Evolutionary conservation across 2,888 invertebrate genomes (phyloP).

Genomic region (Schrankia costaestrigalis): DNA sequence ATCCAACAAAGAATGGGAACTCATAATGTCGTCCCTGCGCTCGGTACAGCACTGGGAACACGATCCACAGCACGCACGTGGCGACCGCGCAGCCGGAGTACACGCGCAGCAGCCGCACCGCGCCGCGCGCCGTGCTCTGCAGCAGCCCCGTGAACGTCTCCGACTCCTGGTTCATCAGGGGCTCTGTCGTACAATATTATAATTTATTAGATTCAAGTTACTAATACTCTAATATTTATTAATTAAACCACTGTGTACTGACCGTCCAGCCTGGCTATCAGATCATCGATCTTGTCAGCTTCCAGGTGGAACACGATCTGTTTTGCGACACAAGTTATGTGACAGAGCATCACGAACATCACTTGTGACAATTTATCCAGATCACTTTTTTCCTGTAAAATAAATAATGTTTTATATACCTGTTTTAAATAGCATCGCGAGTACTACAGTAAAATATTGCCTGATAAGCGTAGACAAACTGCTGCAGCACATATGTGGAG

Average conservation of each 20-base stretch:
- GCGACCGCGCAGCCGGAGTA: slow-evolving; percentile 46
- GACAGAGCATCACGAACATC: slow-evolving; percentile 62
- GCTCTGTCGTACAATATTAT: slow-evolving; percentile 19
- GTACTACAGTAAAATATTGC: slow-evolving; percentile 12
- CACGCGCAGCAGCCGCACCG: slow-evolving; percentile 25
- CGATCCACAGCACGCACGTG: slow-evolving; percentile 53
- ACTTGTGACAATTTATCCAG: slow-evolving; percentile 57
- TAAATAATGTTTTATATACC: background rate
- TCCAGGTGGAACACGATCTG: slow-evolving; percentile 48
- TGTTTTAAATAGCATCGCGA: background rate
- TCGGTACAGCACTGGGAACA: slow-evolving; percentile 38
- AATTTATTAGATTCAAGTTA: too few relatives aligned
- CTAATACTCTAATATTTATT: too few relatives aligned
- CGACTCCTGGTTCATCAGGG: slow-evolving; percentile 22
- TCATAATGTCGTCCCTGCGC: slow-evolving; percentile 33
- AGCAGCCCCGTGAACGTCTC: slow-evolving; percentile 9
- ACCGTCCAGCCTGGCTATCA: slow-evolving; percentile 27
- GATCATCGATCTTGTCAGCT: slow-evolving; percentile 21
- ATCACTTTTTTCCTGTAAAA: slow-evolving; percentile 43
- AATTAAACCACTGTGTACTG: too few relatives aligned
- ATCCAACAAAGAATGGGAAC: slow-evolving; percentile 38
- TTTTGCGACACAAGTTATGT: slow-evolving; percentile 58
- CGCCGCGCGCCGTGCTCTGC: slow-evolving; percentile 22
- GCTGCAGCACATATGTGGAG: slow-evolving; percentile 45
- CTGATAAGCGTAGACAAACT: slow-evolving; percentile 50